These are phyloP conservation scores for Macaca fascicularis DNA, from an alignment of 2,113 vertebrate genomes.

Conservation along the genomic window DNA sequence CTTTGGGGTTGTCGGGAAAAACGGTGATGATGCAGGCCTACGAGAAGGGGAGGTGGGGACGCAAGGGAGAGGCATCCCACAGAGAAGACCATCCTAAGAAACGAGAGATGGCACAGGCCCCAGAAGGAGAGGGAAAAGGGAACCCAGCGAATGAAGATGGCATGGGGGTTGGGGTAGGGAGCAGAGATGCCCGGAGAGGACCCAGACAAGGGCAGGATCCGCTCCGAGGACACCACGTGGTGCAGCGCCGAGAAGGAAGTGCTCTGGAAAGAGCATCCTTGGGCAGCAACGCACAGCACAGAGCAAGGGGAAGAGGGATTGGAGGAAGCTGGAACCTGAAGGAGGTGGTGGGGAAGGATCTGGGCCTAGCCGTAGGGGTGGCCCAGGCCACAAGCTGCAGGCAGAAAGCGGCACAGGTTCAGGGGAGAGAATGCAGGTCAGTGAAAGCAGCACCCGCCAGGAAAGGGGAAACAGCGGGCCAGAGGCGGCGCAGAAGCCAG, in stretches of 20 bases:
- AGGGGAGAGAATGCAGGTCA: not conserved
- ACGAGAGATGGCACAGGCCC: not conserved
- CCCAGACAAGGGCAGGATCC: not conserved
- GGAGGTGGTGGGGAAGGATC: not conserved
- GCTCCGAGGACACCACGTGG: too few species aligned
- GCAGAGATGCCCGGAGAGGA: accelerated
- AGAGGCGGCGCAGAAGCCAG: not conserved
- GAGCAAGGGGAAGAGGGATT: not conserved
- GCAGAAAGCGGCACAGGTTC: not conserved
- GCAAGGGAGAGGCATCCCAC: too few species aligned
- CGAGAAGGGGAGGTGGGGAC: not conserved
- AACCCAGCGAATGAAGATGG: not conserved
- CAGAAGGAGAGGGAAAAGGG: not conserved
- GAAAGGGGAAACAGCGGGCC: not conserved
- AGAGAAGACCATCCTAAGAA: not conserved
- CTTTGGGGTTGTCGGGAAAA: not conserved
- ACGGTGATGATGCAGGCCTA: not conserved
- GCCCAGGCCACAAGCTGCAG: not conserved
- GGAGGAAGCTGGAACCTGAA: not conserved
- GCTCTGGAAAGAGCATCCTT: not conserved
- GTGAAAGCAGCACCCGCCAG: not conserved
- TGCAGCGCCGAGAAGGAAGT: not conserved
- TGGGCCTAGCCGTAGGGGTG: not conserved
- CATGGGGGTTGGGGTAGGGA: too few species aligned
- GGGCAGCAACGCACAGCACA: not conserved